Base-by-base conservation (phyloP, 2,797 vertebrate genomes). In the Pipistrellus pipistrellus region DNA sequence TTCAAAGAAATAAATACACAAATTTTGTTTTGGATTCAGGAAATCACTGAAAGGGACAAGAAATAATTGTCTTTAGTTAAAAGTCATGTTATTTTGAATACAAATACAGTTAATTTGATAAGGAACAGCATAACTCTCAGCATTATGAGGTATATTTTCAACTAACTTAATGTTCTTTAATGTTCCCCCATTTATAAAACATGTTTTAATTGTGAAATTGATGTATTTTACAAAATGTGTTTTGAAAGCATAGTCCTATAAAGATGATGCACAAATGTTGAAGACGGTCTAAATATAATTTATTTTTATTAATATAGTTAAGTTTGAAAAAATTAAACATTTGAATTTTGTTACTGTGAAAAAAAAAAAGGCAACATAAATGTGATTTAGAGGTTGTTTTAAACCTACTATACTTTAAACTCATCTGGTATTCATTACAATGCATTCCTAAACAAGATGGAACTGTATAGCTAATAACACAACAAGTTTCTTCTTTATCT, bases 1-100 rank as follows among this genome's bases (percentile, higher is more conserved):
- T 95, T 99, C 97, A 98, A 98, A 92, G 99, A 99, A 98, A 98
- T 99, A 93, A 99, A 99, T 87, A 77, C 94, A 15, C 96, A 98
- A 18, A 98, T 99, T 89, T 98, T 99, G 89, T 96, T 96, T 44
- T 99, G 99, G 99, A 98, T 99, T 80, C 97, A 95, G 95, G 98
- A 99, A 77, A 98, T 98, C 15, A 80, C 97, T 96, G 96, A 96
- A 27, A 85, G 93, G 88, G 89, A 97, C 73, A 88, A 85, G 7
- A 97, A 96, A 88, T 98, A 96, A 97, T 91, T 92, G 91, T 83
- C 83, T 76, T 41, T 62, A 48, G 76, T 96, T 80, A 86, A 92
- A 88, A 73, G 90, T n/a, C 48, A n/a, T 91, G 27, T 95, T 94
- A n/a, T 57, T 93, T 90, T 96, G 85, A 94, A 77, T 95, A 92